Base-by-base conservation (phyloP, 2,888 invertebrate species). In the Embidobia sp. region DNA sequence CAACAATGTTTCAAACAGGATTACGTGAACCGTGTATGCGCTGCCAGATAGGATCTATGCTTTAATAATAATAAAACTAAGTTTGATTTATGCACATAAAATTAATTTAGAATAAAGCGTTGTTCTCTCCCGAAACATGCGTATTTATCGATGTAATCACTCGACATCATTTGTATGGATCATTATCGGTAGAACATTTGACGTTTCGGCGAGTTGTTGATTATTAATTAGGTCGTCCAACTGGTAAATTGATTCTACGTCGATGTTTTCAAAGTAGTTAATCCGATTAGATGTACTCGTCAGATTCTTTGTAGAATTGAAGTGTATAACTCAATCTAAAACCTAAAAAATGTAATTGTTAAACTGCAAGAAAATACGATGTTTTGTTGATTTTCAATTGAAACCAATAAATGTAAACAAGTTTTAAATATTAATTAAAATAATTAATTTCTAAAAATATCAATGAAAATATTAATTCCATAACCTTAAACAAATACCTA, bases 1-100 rank as follows among this genome's bases (percentile, higher is more conserved):
- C 42, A 57, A 57, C 44, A 44, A 31, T 57, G 46, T 59, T 59
- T 59, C 44, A 59, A 46, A 59, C 10, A 59, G 46, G 46, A 61
- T 42, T 61, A 48, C 27, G 27, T 27, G 48, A 22, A 19, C 29
- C 42, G 13, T 8, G n/a, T 18, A 26, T 42, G 8, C 31, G 13
- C 18, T n/a, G 8, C 3, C 57, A 29, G 42, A 31, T 57, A 31
- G 5, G 31, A 57, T 64, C 40, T 31, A 51, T 42, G 42, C 16
- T 42, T 64, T n/a, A n/a, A n/a, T 40, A 42, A 40, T 49, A 16
- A 31, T 8, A 15, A 51, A 64, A 40, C 63, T 40, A 48, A 48
- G 29, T 51, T 51, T 37, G 51, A 51, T 64, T 51, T 42, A 51
- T 42, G 42, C 16, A 49, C 42, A 33, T 26, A 31, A 44, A 59